Evolutionary conservation across 2,888 invertebrate species (phyloP), one percentile per base, ranked within the genome.

Genomic region (Bellardia pandia): DNA sequence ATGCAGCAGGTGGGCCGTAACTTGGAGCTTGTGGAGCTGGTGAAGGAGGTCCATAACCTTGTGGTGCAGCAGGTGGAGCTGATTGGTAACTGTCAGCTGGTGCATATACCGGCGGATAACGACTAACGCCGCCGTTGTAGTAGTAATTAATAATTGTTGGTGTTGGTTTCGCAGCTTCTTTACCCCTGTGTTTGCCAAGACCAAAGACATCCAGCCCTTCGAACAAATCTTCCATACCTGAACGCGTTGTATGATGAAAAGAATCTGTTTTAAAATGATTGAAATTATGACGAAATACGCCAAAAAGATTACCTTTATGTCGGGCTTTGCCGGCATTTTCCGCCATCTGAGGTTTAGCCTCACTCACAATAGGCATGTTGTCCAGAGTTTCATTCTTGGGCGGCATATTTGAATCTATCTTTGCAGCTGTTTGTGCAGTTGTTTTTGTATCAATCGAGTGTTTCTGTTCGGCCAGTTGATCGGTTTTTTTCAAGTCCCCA

Each of bases 281-380:
- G 56, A 72, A 88, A 78, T 82, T 90, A 69, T 85, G 71, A 76
- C 88, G 90, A 66, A 91, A 90, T 80, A 92, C 90, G 40, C 91
- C 92, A 90, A 89, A 92, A 76, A 92, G 91, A 90, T 93, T 93
- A 92, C 93, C 93, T 92, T 92, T 92, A 23, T 74, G 88, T 2
- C 92, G 90, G 4, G 89, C 90, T 74, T 84, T 86, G 14, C 88
- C 90, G 13, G 81, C 89, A 23, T 89, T 86, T 11, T 90, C 89
- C 8, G 90, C 79, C 90, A 90, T 90, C 85, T 92, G 92, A 9
- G 92, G 91, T 23, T 88, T 88, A 0, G 92, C 90, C 45, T 89
- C 90, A 13, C 89, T 90, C 37, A 90, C 30, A 8, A 81, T 23
- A 3, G 78, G 45, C 45, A 14, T 60, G 14, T 40, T 77, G 13